These are phyloP conservation scores for Papilio helenus DNA, from an alignment of 1,140 invertebrate genomes.

Conservation along the genomic window DNA sequence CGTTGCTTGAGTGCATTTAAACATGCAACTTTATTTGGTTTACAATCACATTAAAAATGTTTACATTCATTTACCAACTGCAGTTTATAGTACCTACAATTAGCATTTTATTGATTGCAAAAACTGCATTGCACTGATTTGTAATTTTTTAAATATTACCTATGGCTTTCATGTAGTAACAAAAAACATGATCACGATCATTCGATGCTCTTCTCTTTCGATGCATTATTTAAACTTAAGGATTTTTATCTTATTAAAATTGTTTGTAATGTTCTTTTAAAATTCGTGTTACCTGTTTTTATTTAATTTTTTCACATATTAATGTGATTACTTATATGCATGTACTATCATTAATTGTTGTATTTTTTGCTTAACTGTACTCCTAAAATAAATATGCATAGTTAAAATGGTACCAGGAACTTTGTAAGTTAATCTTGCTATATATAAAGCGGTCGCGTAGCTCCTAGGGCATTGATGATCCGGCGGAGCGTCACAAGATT, in stretches of 20 bases:
- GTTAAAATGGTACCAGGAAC: slow-evolving; percentile 5
- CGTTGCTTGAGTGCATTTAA: not conserved
- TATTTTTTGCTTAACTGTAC: not conserved
- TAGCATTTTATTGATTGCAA: too few species aligned
- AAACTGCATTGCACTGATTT: not conserved
- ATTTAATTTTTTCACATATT: not conserved
- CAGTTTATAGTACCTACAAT: too few species aligned
- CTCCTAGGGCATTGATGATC: slow-evolving; percentile 29
- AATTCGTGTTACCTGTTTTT: not conserved
- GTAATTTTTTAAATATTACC: not conserved
- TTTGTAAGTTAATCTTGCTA: slow-evolving; percentile 19
- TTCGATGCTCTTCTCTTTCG: not conserved
- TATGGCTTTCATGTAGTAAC: not conserved
- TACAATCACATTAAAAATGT: not conserved
- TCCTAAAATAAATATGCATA: not conserved
- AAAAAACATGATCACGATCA: not conserved
- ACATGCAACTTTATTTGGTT: not conserved
- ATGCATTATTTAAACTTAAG: not conserved
- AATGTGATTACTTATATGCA: not conserved
- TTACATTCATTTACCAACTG: not conserved
- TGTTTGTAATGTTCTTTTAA: not conserved
- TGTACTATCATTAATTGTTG: not conserved
- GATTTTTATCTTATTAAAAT: not conserved
- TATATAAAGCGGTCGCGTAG: slow-evolving; percentile 28
- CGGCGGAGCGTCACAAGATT: slow-evolving; percentile 20